Base-by-base conservation (phyloP, 2,797 vertebrate genomes). In the Glyptemys insculpta region DNA sequence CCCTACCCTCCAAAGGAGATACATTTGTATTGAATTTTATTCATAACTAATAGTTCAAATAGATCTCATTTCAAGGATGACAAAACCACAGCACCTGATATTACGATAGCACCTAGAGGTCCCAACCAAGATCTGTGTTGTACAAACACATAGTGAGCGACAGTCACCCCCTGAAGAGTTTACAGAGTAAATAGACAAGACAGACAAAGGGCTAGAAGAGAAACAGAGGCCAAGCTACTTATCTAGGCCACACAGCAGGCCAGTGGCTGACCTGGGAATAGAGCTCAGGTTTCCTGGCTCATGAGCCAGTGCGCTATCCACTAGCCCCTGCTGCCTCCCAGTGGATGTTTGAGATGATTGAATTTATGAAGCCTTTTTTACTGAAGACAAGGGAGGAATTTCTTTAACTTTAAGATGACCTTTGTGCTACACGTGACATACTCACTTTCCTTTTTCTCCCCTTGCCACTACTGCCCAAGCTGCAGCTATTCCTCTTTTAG, bases 351-450 rank as follows among this genome's bases (percentile, higher is more conserved):
- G 81, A n/a, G 57, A 3, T 1, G 82, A 83, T 85, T 83, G 78
- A 86, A 3, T 50, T 3, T 27, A 1, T 2, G 1, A 50, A 94
- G 3, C 31, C 16, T n/a, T 86, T 49, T 72, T n/a, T 37, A 47
- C 2, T 8, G 54, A 95, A 65, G 59, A 91, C 74, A 95, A 82
- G 44, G 89, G 50, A 91, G 53, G 16, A 3, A 90, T 89, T 62
- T 23, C 91, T 97, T 95, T 90, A n/a, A 90, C 92, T 97, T 96
- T 91, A n/a, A 90, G 74, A 74, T 5, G 6, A n/a, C 85, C 95
- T 29, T 52, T 88, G 83, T 44, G 91, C 82, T 80, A 47, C 3
- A 57, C 1, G 0, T 31, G 81, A 29, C 31, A 29, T 80, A 83
- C 25, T 95, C 89, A 18, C 49, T 62, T 41, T 31, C 88, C 86